Conservation (phyloP, 2,888 invertebrate genomes). For the Drosophila silvestris region DNA sequence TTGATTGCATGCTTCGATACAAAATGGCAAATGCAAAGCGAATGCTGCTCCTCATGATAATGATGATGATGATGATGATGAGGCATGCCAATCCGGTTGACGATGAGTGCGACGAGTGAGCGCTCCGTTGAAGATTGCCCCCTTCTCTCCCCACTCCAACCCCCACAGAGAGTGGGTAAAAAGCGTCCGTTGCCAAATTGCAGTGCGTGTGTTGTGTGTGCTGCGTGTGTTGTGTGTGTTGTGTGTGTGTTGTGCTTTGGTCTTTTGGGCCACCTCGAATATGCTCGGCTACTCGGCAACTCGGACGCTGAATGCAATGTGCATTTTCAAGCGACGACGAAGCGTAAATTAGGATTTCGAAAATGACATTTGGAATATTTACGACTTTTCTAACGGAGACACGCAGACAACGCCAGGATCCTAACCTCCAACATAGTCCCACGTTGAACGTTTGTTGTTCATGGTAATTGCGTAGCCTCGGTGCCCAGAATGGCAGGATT, state of each 20-base stretch:
- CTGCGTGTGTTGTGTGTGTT: conserved; percentile 23
- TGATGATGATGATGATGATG: conserved; percentile 60
- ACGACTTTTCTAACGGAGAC: conserved; percentile 79
- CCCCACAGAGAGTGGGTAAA: conserved; percentile 3
- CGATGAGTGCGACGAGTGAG: conserved; percentile 44
- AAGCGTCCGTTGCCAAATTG: conserved; percentile 51
- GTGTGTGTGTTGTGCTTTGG: conserved; percentile 44
- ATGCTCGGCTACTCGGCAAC: conserved; percentile 8
- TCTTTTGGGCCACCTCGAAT: conserved; percentile 42
- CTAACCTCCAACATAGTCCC: conserved; percentile 14
- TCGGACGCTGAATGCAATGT: conserved; percentile 75
- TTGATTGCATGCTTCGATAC: conserved; percentile 83
- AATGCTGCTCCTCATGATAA: conserved; percentile 9
- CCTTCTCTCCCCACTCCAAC: neutral
- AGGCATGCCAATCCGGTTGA: conserved; percentile 79
- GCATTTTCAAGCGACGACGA: conserved; percentile 83
- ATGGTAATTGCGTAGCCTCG: conserved; percentile 78
- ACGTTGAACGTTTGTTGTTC: conserved; percentile 72
- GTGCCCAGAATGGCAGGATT: conserved; percentile 7
- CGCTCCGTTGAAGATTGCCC: conserved; percentile 55
- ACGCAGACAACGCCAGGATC: conserved; percentile 22
- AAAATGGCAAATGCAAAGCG: conserved; percentile 79
- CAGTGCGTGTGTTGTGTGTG: conserved; percentile 63
- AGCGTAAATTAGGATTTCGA: conserved; percentile 85
- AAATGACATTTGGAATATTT: conserved; percentile 85